Conservation (phyloP, 2,113 vertebrate genomes). For the Lasiurus borealis region DNA sequence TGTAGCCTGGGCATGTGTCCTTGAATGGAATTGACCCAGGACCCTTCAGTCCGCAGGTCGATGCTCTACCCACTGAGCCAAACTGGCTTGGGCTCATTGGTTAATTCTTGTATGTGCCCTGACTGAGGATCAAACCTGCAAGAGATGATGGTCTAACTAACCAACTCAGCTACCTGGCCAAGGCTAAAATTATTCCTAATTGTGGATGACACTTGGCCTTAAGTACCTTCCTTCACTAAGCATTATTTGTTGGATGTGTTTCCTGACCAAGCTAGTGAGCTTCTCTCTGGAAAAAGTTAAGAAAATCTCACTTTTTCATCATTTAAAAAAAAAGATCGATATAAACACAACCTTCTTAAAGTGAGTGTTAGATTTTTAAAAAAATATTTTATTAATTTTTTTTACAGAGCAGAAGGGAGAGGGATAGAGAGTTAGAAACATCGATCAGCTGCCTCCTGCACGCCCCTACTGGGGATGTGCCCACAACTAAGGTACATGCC, state of each 20-base stretch:
- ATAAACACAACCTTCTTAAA: conserved; percentile 27
- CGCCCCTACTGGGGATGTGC: too few relatives aligned
- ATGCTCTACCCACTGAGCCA: too few relatives aligned
- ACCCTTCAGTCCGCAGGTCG: too few relatives aligned
- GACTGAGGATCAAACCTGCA: background rate
- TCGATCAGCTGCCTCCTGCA: too few relatives aligned
- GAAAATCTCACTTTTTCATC: conserved; percentile 16
- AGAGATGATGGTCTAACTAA: background rate
- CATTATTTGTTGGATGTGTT: conserved; percentile 15
- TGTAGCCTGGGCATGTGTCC: too few relatives aligned
- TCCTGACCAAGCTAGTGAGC: conserved; percentile 1
- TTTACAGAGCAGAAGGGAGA: too few relatives aligned
- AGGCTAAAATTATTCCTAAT: background rate
- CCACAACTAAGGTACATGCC: too few relatives aligned
- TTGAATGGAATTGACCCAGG: too few relatives aligned
- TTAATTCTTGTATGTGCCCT: background rate
- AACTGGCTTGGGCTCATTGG: background rate
- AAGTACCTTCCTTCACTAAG: background rate
- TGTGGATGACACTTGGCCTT: background rate
- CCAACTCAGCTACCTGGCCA: background rate
- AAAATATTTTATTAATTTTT: too few relatives aligned
- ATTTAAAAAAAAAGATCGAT: background rate
- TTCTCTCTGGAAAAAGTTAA: conserved; percentile 19
- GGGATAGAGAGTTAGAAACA: too few relatives aligned
- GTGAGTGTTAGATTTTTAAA: background rate